A percentile compares a stretch with the other conserved stretches of the same genome.
Evolutionary conservation across 2,113 vertebrate genomes (phyloP).

Genomic region (Murina feae): DNA sequence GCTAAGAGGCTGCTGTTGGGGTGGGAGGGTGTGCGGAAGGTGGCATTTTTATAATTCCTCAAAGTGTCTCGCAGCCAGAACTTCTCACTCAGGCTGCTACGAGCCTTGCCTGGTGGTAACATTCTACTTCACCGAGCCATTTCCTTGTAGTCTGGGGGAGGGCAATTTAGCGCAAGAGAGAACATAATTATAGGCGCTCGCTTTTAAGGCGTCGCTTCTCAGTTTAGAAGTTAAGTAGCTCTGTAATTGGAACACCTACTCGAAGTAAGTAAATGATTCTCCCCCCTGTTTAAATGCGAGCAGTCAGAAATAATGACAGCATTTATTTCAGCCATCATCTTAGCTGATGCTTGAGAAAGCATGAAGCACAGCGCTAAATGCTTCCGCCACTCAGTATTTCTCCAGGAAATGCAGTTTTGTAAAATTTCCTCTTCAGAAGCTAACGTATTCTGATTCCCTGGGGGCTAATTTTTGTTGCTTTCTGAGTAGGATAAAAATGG

Average conservation of each 20-base stretch:
- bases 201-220: slow-evolving; percentile 35
- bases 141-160: slow-evolving; percentile 15
- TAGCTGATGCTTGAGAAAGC: neutral
- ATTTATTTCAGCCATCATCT: neutral
- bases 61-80: neutral
- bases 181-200: slow-evolving; percentile 40
- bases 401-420: neutral
- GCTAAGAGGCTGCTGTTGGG: neutral
- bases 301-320: neutral
- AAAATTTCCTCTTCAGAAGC: neutral
- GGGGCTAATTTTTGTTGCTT: neutral
- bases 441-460: neutral
- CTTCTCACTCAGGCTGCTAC: neutral
- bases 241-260: neutral
- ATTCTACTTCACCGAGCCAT: neutral
- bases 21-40: neutral
- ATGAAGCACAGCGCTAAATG: neutral
- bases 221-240: neutral
- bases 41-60: neutral
- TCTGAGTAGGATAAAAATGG: neutral
- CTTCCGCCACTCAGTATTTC: neutral
- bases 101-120: neutral
- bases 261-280: neutral
- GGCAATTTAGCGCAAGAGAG: slow-evolving; percentile 9
- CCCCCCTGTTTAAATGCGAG: neutral